Conservation (phyloP, 2,888 invertebrate genomes). For the Scaptomyza polygonia region DNA sequence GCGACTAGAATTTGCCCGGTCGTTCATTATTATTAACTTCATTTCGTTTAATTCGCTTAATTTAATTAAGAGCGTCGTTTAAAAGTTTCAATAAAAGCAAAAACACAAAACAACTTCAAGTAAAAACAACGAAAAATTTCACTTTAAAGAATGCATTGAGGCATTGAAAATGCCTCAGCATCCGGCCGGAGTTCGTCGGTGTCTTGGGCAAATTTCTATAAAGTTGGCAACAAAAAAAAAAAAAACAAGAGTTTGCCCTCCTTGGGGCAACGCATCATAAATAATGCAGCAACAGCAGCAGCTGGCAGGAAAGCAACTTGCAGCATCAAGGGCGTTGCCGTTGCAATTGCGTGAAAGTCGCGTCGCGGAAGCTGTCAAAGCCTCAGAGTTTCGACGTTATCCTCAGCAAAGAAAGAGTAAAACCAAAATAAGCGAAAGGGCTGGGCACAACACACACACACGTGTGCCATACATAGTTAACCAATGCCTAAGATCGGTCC, state of each 20-base stretch:
- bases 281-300: slow-evolving; percentile 48
- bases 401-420: slow-evolving; percentile 49
- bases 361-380: slow-evolving; percentile 71
- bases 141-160: slow-evolving; percentile 75
- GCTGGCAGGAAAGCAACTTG: slow-evolving; percentile 4
- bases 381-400: slow-evolving; percentile 45
- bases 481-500: slow-evolving; percentile 46
- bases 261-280: slow-evolving; percentile 45
- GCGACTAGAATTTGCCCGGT: slow-evolving; percentile 52
- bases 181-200: slow-evolving; percentile 35
- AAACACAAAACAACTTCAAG: slow-evolving; percentile 40
- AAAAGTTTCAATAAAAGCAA: slow-evolving; percentile 26
- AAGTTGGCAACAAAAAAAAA: slow-evolving; percentile 31
- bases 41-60: slow-evolving; percentile 69
- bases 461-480: slow-evolving; percentile 50
- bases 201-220: slow-evolving; percentile 28
- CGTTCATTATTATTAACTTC: slow-evolving; percentile 54
- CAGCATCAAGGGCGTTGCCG: slow-evolving; percentile 56
- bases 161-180: slow-evolving; percentile 40
- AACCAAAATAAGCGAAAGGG: slow-evolving; percentile 72
- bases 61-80: slow-evolving; percentile 71
- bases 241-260: slow-evolving; percentile 8
- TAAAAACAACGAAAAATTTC: slow-evolving; percentile 55
- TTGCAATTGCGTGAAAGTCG: slow-evolving; percentile 73
- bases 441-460: slow-evolving; percentile 52